A percentile compares a stretch with the other conserved stretches of the same genome.
Evolutionary conservation across 2,888 invertebrate genomes (phyloP).

Genomic region (Sabatieria punctata): DNA sequence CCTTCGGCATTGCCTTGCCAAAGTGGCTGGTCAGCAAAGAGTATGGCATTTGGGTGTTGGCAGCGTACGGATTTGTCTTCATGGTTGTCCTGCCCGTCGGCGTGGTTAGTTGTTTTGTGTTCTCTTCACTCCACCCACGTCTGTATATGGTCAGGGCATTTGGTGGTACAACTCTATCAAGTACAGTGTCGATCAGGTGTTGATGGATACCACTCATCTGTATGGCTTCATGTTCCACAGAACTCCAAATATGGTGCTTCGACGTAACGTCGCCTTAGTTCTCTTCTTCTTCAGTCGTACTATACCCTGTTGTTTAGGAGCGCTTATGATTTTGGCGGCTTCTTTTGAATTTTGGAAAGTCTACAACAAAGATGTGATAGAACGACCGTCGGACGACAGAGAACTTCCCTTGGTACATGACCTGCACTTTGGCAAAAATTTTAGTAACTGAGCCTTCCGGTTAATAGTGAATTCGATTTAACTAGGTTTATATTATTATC

Average conservation of each 20-base stretch:
- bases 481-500: too few species aligned
- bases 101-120: conserved; percentile 34
- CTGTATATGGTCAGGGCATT: conserved; percentile 55
- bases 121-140: conserved; percentile 15
- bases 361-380: conserved; percentile 80
- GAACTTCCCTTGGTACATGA: conserved; percentile 64
- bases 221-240: conserved; percentile 90
- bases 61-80: conserved; percentile 82
- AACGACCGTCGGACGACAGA: conserved; percentile 76
- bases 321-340: conserved; percentile 86
- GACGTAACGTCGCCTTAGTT: conserved; percentile 42
- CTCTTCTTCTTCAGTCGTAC: not conserved
- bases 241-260: conserved; percentile 82
- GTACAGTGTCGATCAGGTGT: conserved; percentile 79
- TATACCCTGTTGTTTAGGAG: conserved; percentile 35
- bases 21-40: conserved; percentile 99
- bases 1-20: conserved; percentile 95
- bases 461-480: too few species aligned
- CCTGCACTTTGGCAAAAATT: too few species aligned
- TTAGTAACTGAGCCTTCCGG: too few species aligned
- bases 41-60: conserved; percentile 88
- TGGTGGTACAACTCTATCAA: conserved; percentile 99
- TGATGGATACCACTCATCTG: conserved; percentile 87
- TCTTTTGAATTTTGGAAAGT: conserved; percentile 87
- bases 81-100: conserved; percentile 75